Evolutionary conservation across 2,113 vertebrate species (phyloP).

Genomic region (Bubo bubo): DNA sequence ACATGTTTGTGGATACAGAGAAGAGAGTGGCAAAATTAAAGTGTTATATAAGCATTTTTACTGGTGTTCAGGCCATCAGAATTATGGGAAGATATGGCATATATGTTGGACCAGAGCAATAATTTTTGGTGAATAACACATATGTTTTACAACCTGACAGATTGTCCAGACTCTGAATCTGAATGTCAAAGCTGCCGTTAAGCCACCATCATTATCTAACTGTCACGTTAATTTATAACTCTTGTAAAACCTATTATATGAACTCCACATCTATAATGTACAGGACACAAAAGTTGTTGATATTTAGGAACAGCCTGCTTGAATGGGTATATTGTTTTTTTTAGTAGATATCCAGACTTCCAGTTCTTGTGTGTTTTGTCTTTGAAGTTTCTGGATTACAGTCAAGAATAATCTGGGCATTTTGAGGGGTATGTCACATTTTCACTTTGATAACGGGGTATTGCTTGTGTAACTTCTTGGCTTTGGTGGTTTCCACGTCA

Average conservation of each 20-base stretch:
- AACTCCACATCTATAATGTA: not conserved
- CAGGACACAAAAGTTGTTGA: not conserved
- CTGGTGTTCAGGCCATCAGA: not conserved
- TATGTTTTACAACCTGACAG: not conserved
- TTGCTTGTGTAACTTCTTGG: constrained; percentile 32
- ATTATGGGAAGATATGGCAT: not conserved
- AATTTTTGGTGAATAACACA: not conserved
- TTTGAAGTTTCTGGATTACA: constrained; percentile 56
- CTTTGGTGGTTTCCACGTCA: not conserved
- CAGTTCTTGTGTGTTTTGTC: constrained; percentile 42
- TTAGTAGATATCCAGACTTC: constrained; percentile 36
- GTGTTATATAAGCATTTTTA: not conserved
- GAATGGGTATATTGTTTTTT: not conserved
- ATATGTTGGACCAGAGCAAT: not conserved
- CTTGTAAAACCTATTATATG: not conserved
- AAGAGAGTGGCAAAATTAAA: not conserved
- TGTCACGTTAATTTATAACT: not conserved
- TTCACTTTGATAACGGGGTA: constrained; percentile 11
- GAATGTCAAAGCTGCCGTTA: not conserved
- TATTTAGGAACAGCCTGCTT: not conserved
- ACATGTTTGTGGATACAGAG: not conserved
- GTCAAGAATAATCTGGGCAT: constrained; percentile 40
- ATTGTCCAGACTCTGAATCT: not conserved
- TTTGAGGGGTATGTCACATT: not conserved
- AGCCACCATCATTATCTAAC: not conserved